phyloP scores from a whole-genome alignment of 2,113 vertebrate species.

The Talpa occidentalis region DNA sequence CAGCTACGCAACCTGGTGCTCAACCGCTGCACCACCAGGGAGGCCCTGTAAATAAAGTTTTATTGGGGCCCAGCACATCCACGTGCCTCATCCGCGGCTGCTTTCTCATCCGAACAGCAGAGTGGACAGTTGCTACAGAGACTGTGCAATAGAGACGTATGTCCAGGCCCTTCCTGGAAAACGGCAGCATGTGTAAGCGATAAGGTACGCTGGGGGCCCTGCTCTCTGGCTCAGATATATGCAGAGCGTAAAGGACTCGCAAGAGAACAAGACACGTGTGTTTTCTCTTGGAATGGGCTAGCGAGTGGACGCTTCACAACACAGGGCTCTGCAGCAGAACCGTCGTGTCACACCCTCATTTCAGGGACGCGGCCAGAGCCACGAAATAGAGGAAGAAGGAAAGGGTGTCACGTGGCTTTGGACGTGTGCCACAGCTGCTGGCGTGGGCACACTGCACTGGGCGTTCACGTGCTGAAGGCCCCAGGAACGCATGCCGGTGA shows the following conservation, averaged over 20 bases:
- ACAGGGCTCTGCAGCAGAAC: background rate
- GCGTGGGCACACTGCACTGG: no score
- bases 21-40: no score
- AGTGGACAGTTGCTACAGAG: background rate
- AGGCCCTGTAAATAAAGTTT: no score
- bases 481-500: background rate
- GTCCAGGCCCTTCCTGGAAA: background rate
- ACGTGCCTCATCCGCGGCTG: rapidly evolving
- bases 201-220: background rate
- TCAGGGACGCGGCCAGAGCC: background rate
- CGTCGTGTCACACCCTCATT: background rate
- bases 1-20: no score
- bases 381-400: background rate
- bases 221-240: background rate
- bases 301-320: background rate
- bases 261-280: background rate
- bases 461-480: no score
- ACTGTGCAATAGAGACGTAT: background rate
- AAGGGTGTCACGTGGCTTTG: background rate
- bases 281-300: background rate
- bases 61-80: no score
- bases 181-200: background rate
- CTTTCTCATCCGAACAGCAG: background rate
- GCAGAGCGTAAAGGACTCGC: background rate
- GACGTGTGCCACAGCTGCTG: no score